Percentiles rank a stretch among this genome's conserved stretches.
Evolutionary conservation across 2,888 invertebrate genomes (phyloP).

Genomic region (Pseudanteris insignis): DNA sequence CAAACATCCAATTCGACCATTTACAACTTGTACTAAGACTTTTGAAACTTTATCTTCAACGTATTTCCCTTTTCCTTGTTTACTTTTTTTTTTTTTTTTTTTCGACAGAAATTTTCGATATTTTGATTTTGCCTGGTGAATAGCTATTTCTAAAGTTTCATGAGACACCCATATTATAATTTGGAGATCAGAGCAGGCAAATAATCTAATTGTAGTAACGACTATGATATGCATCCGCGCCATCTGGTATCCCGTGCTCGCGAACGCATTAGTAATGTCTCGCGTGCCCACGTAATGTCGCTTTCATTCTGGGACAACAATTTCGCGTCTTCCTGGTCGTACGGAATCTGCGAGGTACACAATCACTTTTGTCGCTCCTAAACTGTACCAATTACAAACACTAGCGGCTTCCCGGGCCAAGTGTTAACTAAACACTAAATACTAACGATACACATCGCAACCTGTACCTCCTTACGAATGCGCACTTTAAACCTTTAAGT

Average conservation of each 20-base stretch:
- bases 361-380: constrained; percentile 60
- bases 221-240: constrained; percentile 58
- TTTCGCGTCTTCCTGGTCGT: constrained; percentile 40
- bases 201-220: constrained; percentile 62
- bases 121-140: background rate
- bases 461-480: constrained; percentile 41
- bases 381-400: constrained; percentile 66
- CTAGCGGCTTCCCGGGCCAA: constrained; percentile 59
- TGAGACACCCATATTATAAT: constrained; percentile 56
- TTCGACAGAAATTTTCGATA: background rate
- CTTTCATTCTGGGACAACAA: constrained; percentile 39
- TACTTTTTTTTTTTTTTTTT: background rate
- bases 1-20: too few relatives aligned
- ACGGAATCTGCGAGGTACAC: constrained; percentile 63
- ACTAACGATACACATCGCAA: constrained; percentile 60
- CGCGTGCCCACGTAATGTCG: constrained; percentile 12
- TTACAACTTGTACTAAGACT: too few relatives aligned
- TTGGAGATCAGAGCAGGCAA: constrained; percentile 59
- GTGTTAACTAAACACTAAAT: constrained; percentile 65
- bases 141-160: background rate
- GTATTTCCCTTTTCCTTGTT: too few relatives aligned
- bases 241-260: constrained; percentile 58
- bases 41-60: too few relatives aligned
- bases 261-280: constrained; percentile 53
- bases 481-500: constrained; percentile 17